Evolutionary conservation across 2,113 vertebrate genomes (phyloP), one percentile per base, ranked within the genome.

Genomic region (Astatotilapia flaviijosephi): DNA sequence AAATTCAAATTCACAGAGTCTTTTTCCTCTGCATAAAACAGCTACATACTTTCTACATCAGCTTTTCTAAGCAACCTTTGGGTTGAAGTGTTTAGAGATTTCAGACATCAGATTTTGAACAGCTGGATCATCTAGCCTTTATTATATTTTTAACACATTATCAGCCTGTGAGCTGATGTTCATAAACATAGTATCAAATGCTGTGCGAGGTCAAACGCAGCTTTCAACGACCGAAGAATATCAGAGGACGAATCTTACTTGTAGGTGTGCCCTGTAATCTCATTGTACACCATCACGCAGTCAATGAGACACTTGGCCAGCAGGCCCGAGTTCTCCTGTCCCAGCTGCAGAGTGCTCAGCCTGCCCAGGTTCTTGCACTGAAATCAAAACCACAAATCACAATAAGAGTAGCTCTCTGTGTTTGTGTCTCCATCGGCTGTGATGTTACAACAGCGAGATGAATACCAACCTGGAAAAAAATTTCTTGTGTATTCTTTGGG

Each of bases 261-360:
- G 95, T 99, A 99, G 0, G 97, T 98, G 88, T 99, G 99, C 89
- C 98, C 98, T 4, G 98, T 99, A 89, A 99, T 98, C 96, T 99
- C 98, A 73, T 99, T 99, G 89, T 98, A 97, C 91, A 99, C 98
- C 97, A 99, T 97, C 95, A 99, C 99, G 65, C 97, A 99, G 94
- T 99, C 98, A 89, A 99, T 98, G 84, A 99, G 96, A 98, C 99
- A 99, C 95, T 99, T 99, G 92, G 98, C 97, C 90, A 99, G 96
- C 2, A 99, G 91, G 82, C 99, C 99, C 2, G 98, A 98, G 96
- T 99, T 99, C 94, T 99, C 98, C 37, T 99, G 98, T 13, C 99
- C 99, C 86, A 99, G 96, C 95, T 99, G 98, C 91, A 98, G 97
- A 0, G 99, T 99, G 4, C 98, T 99, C 92, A 99, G 96, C 90